Percentiles rank a stretch among this genome's conserved stretches.
phyloP scores from a whole-genome alignment of 1,140 invertebrate species.

The Macrocentrus cingulum region DNA sequence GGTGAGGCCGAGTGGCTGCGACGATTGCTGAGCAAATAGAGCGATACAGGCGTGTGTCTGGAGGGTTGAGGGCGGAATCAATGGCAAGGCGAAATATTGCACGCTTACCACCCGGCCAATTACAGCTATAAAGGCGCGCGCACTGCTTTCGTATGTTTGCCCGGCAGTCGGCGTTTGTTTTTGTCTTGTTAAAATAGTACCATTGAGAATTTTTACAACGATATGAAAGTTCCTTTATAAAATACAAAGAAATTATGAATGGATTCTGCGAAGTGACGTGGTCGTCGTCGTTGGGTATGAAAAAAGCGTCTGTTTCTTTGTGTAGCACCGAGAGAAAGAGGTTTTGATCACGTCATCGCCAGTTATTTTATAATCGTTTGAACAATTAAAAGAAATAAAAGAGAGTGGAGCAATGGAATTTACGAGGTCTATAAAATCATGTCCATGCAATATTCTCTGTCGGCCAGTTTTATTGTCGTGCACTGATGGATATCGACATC shows the following conservation, averaged over 20 bases:
- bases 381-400: slow-evolving; percentile 45
- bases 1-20: neutral
- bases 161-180: too few species aligned
- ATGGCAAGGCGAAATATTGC: neutral
- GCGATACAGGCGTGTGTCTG: slow-evolving; percentile 15
- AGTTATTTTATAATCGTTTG: slow-evolving; percentile 48
- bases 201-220: too few species aligned
- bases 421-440: slow-evolving; percentile 39
- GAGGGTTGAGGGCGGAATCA: slow-evolving; percentile 22
- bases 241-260: slow-evolving; percentile 11
- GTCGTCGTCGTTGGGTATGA: neutral
- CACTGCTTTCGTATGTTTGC: too few species aligned
- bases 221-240: too few species aligned
- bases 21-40: slow-evolving; percentile 27
- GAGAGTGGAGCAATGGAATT: slow-evolving; percentile 45
- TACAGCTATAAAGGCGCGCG: too few species aligned
- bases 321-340: slow-evolving; percentile 6
- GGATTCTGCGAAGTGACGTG: slow-evolving; percentile 17
- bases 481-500: too few species aligned
- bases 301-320: neutral
- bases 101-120: slow-evolving; percentile 29
- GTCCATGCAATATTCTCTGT: too few species aligned
- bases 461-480: neutral
- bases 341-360: slow-evolving; percentile 30
- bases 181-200: too few species aligned